Base-by-base conservation (phyloP, 2,797 vertebrate species). In the Dryobates pubescens region DNA sequence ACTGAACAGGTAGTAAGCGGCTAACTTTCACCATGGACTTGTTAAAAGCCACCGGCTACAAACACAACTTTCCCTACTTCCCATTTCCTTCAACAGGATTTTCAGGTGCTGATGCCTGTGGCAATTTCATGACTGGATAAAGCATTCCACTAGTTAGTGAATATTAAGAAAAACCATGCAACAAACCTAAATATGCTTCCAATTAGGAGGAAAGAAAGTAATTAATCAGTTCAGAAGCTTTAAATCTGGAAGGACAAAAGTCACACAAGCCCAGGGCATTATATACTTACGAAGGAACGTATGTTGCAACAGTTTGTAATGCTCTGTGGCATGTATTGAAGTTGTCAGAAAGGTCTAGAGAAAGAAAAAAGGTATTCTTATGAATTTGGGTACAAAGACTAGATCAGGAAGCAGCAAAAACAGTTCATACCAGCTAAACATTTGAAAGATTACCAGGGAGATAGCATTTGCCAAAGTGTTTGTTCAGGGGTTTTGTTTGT, bases 201-300 rank as follows among this genome's bases (percentile, higher is more conserved):
- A 63, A 23, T 72, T 56, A 82, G 53, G 26, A 85, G 17, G 2
- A 34, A 14, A 11, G 65, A 59, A 18, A 14, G 38, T 11, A 57
- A 9, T 45, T 29, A 8, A 68, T 27, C 13, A 43, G 9, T 16
- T 92, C 29, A 62, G 36, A 74, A 75, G 27, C 17, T 74, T 76
- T 56, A 61, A 22, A 80, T 53, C 26, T 65, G 12, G 36, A 69
- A 73, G 22, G 17, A 41, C 38, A 38, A 82, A 78, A 49, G 20
- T 11, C 30, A 69, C 7, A 38, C 10, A 63, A 78, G 83, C 10
- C 13, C 78, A 69, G 0, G 1, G 16, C 32, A 85, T 86, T 22
- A n/a, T 34, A 36, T 93, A 99, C 99, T 99, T 98, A 99, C 99
- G 98, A 99, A 94, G 99, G 99, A 77, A 99, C 99, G 0, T 99